These are phyloP conservation scores for Ciconia boyciana DNA, from an alignment of 2,113 vertebrate genomes.

Conservation along the genomic window DNA sequence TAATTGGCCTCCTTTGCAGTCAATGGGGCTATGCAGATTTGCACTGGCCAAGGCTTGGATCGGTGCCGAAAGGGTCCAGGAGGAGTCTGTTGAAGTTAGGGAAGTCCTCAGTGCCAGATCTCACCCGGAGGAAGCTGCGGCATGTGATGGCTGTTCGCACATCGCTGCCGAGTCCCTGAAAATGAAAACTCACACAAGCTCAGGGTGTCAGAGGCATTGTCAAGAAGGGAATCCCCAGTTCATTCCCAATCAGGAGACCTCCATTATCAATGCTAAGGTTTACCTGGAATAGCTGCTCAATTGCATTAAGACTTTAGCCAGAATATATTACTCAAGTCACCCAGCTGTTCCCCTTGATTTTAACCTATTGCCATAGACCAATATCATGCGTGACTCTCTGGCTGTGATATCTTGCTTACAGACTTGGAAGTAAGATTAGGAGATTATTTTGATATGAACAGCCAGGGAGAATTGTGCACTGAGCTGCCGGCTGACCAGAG, in stretches of 20 bases:
- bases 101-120: background rate
- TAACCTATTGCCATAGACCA: background rate
- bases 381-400: background rate
- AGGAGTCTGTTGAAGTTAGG: background rate
- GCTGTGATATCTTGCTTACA: background rate
- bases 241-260: background rate
- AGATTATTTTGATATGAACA: background rate
- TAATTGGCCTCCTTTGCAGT: background rate
- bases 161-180: background rate
- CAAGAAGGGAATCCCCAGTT: background rate
- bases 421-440: background rate
- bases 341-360: background rate
- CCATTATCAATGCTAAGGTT: background rate
- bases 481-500: background rate
- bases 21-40: background rate
- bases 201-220: background rate
- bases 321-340: background rate
- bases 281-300: background rate
- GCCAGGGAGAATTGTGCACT: background rate
- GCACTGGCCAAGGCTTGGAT: background rate
- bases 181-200: background rate
- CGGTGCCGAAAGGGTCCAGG: background rate
- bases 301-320: background rate
- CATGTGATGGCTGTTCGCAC: rapidly evolving
- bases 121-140: rapidly evolving